Evolutionary conservation across 2,113 vertebrate species (phyloP).

Genomic region (Cebus imitator): DNA sequence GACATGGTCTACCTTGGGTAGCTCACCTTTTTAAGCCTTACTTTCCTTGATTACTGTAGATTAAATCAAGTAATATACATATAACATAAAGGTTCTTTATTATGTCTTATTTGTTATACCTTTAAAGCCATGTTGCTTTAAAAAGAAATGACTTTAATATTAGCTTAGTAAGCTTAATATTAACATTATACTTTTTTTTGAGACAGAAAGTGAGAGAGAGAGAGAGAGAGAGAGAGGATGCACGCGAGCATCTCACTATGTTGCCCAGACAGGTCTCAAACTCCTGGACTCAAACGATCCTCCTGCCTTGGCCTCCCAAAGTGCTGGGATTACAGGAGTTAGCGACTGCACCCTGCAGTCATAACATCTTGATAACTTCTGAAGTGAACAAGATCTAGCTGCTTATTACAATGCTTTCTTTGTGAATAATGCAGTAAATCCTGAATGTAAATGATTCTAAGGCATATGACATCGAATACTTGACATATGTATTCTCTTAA

Average conservation of each 20-base stretch:
- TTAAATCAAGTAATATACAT: neutral
- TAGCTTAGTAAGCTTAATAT: neutral
- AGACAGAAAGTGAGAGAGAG: too few species aligned
- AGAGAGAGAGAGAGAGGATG: too few species aligned
- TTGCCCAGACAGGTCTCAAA: too few species aligned
- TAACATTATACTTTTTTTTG: neutral
- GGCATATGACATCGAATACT: neutral
- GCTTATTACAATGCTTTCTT: neutral
- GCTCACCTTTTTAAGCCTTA: neutral
- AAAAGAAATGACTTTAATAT: neutral
- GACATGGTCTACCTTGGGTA: neutral
- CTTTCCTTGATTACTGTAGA: neutral
- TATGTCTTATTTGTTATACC: neutral
- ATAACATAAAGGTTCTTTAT: slow-evolving; percentile 21
- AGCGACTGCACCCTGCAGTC: too few species aligned
- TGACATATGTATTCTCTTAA: neutral
- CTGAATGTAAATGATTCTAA: slow-evolving; percentile 12
- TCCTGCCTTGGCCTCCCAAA: too few species aligned
- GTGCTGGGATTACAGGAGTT: too few species aligned
- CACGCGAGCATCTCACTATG: too few species aligned
- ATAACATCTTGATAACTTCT: neutral
- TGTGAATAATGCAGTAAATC: neutral
- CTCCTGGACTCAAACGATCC: too few species aligned
- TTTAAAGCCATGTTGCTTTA: neutral
- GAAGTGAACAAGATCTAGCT: neutral